A percentile compares a stretch with the other conserved stretches of the same genome.
These are phyloP conservation scores for Paratilapia polleni DNA, from an alignment of 2,113 vertebrate genomes.

Conservation along the genomic window DNA sequence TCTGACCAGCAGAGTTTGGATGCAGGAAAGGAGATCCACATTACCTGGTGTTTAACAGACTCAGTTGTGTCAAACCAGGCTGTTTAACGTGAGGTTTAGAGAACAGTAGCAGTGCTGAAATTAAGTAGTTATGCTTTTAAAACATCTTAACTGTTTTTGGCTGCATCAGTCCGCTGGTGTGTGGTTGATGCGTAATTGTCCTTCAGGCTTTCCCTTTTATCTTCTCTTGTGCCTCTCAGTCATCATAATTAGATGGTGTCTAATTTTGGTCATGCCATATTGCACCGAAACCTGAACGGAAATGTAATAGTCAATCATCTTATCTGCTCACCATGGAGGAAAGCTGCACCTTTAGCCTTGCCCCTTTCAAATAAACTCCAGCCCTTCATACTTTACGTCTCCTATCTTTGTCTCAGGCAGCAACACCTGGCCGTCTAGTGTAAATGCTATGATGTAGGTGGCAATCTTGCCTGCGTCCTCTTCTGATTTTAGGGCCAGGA, in stretches of 20 bases:
- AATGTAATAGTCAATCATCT: neutral
- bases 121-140: neutral
- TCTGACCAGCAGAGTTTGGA: conserved; percentile 45
- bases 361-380: conserved; percentile 88
- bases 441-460: conserved; percentile 93
- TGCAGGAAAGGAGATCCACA: conserved; percentile 18
- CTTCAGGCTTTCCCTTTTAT: neutral
- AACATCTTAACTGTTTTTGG: neutral
- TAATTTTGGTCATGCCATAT: neutral
- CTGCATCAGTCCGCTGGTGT: neutral
- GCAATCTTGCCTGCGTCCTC: conserved; percentile 87
- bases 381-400: conserved; percentile 91
- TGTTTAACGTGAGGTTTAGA: neutral
- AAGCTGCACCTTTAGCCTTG: neutral
- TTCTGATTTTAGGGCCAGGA: conserved; percentile 93
- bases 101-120: neutral
- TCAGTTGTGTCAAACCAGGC: conserved; percentile 11
- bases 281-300: conserved; percentile 5
- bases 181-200: neutral
- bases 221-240: neutral
- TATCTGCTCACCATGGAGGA: neutral
- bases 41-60: neutral
- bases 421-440: conserved; percentile 88
- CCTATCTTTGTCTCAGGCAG: conserved; percentile 91
- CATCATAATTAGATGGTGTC: neutral